Evolutionary conservation across 2,797 vertebrate species (phyloP), one percentile per base, ranked within the genome.

Genomic region (Bryconaethiops microstoma): DNA sequence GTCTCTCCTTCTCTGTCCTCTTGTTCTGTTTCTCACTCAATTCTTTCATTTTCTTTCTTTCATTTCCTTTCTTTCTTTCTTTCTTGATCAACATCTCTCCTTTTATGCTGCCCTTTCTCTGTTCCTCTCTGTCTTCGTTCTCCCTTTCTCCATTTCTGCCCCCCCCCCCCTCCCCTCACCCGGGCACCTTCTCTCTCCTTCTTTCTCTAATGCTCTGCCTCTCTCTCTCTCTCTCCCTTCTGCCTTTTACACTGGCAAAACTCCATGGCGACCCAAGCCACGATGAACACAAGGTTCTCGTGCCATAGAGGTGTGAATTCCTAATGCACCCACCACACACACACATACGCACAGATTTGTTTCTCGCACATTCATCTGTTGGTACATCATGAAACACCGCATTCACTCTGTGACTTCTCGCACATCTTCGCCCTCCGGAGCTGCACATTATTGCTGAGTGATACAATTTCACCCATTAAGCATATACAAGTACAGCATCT

Each of bases 211-310:
- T 4, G 16, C 50, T 52, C 55, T 60, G 9, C 23, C 57, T 60
- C 57, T 59, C 21, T 60, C 59, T 62, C 21, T 62, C 60, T 29
- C 62, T 35, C 62, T 17, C 60, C 29, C 23, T 35, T 50, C 45
- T 3, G 40, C n/a, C 45, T 65, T 23, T 57, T 64, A 57, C 52
- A 29, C 75, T 81, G 80, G 74, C 63, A 45, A 54, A 60, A 67
- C 77, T 64, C 71, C 81, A 77, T 45, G 63, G 42, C 67, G 70
- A 78, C 59, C 71, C 57, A 78, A 84, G 57, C 70, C 77, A 63
- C 42, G 52, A 77, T 83, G 75, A 84, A 74, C 78, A 80, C 52
- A 69, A 69, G 69, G 78, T 77, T 81, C 74, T 77, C 55, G 55
- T 72, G 68, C 23, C 70, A 70, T 10, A 67, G 77, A 59, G 55